Evolutionary conservation across 2,888 invertebrate genomes (phyloP), one percentile per base, ranked within the genome.

Genomic region (Campoplex capitator): DNA sequence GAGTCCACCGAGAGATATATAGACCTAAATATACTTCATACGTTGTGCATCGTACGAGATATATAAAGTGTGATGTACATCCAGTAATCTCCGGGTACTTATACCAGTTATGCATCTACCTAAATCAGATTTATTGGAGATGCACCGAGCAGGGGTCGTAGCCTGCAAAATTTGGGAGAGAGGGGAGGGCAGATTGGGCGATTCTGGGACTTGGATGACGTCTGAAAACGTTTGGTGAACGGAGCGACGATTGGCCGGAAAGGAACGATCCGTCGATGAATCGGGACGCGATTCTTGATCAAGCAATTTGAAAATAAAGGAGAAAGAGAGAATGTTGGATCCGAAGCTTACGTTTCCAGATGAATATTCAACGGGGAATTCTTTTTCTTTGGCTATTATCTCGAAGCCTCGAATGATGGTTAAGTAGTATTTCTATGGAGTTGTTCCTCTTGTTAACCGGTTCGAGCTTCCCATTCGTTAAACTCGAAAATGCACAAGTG

Each of bases 71-170:
- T 68, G 62, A 42, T 68, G 68, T 68, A 42, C 68, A n/a, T 68
- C 42, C 68, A 32, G 42, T 68, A 68, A 68, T 68, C 68, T 42
- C 42, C n/a, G 42, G 68, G 68, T 68, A 68, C 68, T 68, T 68
- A 42, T 68, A n/a, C 42, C 38, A 68, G 68, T 68, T 38, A 42
- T 68, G 42, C 42, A n/a, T 42, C 23, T 38, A 68, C 42, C 38
- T 68, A 68, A 68, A 68, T 68, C 68, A 42, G 68, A 68, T 68
- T 68, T 42, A 68, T 42, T 32, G 62, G 32, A 16, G 62, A 62
- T 62, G 62, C 32, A 68, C 35, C 38, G 42, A 68, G 38, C 23
- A 23, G 23, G n/a, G 42, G n/a, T 42, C 67, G 58, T 58, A 58
- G 16, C 16, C 32, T 32, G 62, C 32, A 62, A 62, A 16, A 62